Evolutionary conservation across 1,140 invertebrate genomes (phyloP).

Genomic region (Drosophila santomea): DNA sequence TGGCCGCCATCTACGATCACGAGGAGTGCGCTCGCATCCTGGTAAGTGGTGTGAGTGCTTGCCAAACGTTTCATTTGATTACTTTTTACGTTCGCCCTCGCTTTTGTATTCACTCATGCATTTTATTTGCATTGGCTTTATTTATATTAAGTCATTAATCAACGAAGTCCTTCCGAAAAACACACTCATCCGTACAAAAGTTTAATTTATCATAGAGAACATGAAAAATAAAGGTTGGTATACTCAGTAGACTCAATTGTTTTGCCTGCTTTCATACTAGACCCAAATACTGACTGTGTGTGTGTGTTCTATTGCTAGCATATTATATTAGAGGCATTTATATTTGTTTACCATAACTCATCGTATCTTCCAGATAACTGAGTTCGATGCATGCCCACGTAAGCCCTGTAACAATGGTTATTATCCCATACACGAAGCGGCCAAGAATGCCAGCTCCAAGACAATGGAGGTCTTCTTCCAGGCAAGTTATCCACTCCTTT

Average conservation of each 20-base stretch:
- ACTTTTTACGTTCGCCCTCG: constrained; percentile 36
- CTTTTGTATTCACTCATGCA: constrained; percentile 38
- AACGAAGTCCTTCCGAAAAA: constrained; percentile 24
- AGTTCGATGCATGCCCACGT: constrained; percentile 89
- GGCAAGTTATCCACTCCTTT: constrained; percentile 59
- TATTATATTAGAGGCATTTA: constrained; percentile 19
- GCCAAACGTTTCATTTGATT: constrained; percentile 47
- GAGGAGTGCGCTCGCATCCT: constrained; percentile 91
- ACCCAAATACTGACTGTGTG: background rate
- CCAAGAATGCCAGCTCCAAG: constrained; percentile 93
- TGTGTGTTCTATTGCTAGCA: constrained; percentile 11
- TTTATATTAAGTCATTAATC: constrained; percentile 58
- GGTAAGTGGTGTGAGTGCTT: constrained; percentile 86
- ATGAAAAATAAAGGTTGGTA: constrained; percentile 60
- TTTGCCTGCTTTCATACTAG: constrained; percentile 50
- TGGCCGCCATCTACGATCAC: constrained; percentile 93
- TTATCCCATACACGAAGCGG: constrained; percentile 95
- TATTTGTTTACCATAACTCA: constrained; percentile 36
- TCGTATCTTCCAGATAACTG: constrained; percentile 87
- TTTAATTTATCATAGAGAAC: constrained; percentile 64
- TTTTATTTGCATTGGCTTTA: constrained; percentile 55
- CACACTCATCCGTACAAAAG: constrained; percentile 21
- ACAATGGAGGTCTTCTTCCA: constrained; percentile 92
- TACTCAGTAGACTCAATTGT: constrained; percentile 20
- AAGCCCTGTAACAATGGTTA: constrained; percentile 93